Base-by-base conservation (phyloP, 2,888 invertebrate genomes). In the Sarcophaga caerulescens region DNA sequence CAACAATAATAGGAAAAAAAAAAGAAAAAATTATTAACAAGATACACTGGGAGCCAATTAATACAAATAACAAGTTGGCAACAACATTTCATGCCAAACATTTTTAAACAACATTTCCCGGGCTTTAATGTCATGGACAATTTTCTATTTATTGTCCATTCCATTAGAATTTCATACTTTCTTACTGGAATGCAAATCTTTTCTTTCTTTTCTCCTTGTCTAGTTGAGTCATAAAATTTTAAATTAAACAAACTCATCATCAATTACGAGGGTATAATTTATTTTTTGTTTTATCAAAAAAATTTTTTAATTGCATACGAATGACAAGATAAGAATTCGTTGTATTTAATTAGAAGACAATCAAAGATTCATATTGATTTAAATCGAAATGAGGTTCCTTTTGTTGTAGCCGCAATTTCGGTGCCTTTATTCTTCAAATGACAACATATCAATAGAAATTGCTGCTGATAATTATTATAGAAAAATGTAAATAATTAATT, bases 31-130 rank as follows among this genome's bases (percentile, higher is more conserved):
- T 17, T 63, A 79, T 66, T 70, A 82, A 81, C 85, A 86, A 78
- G 75, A 78, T 81, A 81, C 84, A 84, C 81, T 86, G 65, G 84
- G 74, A 84, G 84, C 84, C 86, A 84, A 86, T 86, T 86, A 86
- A 86, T 78, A 78, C 57, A 75, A 84, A 78, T 69, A 81, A 84
- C 84, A 71, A 57, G 62, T 71, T 19, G 35, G 21, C 52, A 57
- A 57, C n/a, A 60, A 52, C 4, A 52, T 14, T 52, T 52, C 17
- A 52, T 52, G 52, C 14, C 52, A 52, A 35, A 52, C 17, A 52
- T 17, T 47, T 47, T 47, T 47, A 52, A 52, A 52, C 35, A 35
- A 35, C 35, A 1, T 35, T 35, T 35, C 35, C 35, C 8, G 8
- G 1, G 2, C 52, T 52, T 52, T 52, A 52, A 52, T 52, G 4